phyloP scores from a whole-genome alignment of 1,140 invertebrate genomes.

The Zaprionus lachaisei region DNA sequence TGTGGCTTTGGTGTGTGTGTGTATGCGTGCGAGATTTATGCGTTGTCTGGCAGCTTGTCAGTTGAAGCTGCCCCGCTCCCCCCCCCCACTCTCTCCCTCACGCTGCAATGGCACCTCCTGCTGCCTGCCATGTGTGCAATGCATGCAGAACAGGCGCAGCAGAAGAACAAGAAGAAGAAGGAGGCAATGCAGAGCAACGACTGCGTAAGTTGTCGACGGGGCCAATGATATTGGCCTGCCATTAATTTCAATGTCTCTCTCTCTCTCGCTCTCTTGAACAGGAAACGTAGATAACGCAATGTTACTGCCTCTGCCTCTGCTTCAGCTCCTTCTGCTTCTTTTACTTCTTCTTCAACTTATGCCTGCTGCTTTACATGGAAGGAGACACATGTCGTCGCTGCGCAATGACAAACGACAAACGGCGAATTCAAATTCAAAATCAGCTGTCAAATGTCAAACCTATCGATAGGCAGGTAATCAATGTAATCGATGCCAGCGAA shows the following conservation, averaged over 20 bases:
- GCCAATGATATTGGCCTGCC: constrained; percentile 54
- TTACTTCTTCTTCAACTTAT: background rate
- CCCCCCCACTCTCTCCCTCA: constrained; percentile 13
- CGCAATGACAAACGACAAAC: constrained; percentile 7
- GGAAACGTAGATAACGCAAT: constrained; percentile 73
- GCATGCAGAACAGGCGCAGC: constrained; percentile 54
- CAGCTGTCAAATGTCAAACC: constrained; percentile 50
- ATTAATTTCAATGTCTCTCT: constrained; percentile 60
- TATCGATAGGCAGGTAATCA: constrained; percentile 41
- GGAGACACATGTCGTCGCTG: constrained; percentile 23
- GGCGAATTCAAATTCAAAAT: constrained; percentile 56
- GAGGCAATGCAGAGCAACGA: constrained; percentile 11
- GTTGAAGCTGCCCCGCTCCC: constrained; percentile 1
- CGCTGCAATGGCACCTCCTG: constrained; percentile 13
- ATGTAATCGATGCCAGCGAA: constrained; percentile 13
- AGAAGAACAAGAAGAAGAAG: background rate
- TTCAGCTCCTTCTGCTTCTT: background rate
- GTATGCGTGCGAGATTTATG: constrained; percentile 57
- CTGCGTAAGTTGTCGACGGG: constrained; percentile 17
- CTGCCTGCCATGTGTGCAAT: constrained; percentile 50
- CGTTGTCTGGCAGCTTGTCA: constrained; percentile 55
- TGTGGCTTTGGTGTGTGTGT: background rate
- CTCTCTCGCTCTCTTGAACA: constrained; percentile 49
- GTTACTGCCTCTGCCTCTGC: constrained; percentile 8
- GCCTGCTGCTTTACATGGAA: constrained; percentile 9